phyloP scores from a whole-genome alignment of 2,888 invertebrate species.

The Uloborus plumipes region DNA sequence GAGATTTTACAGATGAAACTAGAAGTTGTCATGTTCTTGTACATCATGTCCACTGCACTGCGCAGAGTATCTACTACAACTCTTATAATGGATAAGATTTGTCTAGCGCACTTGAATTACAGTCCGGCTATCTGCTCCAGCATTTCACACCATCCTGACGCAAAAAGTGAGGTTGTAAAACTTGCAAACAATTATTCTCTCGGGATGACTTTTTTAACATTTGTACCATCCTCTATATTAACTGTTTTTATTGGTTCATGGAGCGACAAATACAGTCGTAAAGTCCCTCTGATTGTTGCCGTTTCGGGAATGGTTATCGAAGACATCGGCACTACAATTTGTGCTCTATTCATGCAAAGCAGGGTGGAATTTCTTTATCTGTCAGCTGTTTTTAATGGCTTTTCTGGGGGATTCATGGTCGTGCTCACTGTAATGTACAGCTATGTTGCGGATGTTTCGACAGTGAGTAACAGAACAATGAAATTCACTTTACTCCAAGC shows the following conservation, averaged over 20 bases:
- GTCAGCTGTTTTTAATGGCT: slow-evolving; percentile 31
- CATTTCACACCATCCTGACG: slow-evolving; percentile 39
- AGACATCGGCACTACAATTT: slow-evolving; percentile 27
- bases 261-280: slow-evolving; percentile 66
- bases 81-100: slow-evolving; percentile 65
- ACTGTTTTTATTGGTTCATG: slow-evolving; percentile 65
- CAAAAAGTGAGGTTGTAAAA: slow-evolving; percentile 44
- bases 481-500: slow-evolving; percentile 60
- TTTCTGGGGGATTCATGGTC: slow-evolving; percentile 29
- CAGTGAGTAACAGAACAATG: slow-evolving; percentile 37
- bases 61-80: slow-evolving; percentile 57
- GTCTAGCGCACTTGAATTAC: slow-evolving; percentile 53
- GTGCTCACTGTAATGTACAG: slow-evolving; percentile 43
- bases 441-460: slow-evolving; percentile 57
- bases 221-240: slow-evolving; percentile 54
- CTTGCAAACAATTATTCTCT: slow-evolving; percentile 62
- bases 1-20: slow-evolving; percentile 2
- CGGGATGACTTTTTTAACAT: slow-evolving; percentile 59
- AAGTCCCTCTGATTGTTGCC: slow-evolving; percentile 49
- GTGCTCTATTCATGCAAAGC: slow-evolving; percentile 30
- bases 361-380: slow-evolving; percentile 47
- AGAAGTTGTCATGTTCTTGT: slow-evolving; percentile 45
- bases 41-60: slow-evolving; percentile 45
- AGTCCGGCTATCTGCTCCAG: slow-evolving; percentile 54
- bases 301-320: slow-evolving; percentile 41